Conservation (phyloP, 2,797 vertebrate species). For the Malurus leucopterus region DNA sequence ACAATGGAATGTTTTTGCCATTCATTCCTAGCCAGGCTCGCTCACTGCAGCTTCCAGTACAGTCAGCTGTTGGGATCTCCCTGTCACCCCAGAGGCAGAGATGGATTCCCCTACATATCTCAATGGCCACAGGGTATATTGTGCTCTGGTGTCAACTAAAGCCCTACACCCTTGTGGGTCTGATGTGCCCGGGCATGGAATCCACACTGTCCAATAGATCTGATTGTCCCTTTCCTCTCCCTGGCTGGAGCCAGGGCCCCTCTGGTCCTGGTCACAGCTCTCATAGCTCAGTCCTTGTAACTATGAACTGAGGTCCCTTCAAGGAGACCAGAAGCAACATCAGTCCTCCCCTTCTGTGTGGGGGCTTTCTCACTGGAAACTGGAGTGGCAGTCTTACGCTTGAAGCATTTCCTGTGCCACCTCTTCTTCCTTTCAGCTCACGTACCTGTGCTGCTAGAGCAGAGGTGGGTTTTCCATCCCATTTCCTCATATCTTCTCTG, state of each 20-base stretch:
- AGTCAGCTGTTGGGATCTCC: not conserved
- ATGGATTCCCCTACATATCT: not conserved
- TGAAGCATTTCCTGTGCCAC: not conserved
- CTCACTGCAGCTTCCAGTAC: not conserved
- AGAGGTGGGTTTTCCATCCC: not conserved
- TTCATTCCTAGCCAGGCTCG: not conserved
- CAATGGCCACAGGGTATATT: too few species aligned
- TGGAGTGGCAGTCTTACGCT: not conserved
- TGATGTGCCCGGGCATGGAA: not conserved
- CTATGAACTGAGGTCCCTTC: not conserved
- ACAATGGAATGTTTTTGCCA: not conserved
- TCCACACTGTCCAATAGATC: not conserved
- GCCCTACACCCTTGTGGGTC: not conserved
- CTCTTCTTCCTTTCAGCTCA: not conserved
- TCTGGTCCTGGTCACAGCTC: not conserved
- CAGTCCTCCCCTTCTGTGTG: not conserved
- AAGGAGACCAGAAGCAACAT: not conserved
- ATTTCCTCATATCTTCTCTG: not conserved
- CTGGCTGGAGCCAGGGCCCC: not conserved
- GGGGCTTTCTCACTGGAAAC: not conserved
- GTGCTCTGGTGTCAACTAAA: not conserved
- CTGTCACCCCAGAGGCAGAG: not conserved
- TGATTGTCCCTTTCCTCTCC: not conserved
- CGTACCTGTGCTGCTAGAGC: rapidly evolving
- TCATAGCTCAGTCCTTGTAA: not conserved